Conservation (phyloP, 2,113 vertebrate species). For the Orcinus orca region DNA sequence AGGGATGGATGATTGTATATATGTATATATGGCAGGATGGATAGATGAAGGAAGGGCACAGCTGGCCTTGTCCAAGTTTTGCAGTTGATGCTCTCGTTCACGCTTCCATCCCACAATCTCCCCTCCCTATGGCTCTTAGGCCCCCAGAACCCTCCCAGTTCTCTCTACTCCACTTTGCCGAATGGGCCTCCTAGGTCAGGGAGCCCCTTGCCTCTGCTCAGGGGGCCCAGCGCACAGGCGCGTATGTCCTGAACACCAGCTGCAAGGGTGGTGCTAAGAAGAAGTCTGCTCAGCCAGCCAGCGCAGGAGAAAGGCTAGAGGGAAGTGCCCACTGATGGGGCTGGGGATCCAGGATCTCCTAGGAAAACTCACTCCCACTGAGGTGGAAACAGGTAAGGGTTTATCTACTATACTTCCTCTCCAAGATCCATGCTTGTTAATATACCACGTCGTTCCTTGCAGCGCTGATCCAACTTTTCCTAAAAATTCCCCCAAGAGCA, state of each 20-base stretch:
- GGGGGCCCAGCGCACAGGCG: background rate
- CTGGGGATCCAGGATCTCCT: background rate
- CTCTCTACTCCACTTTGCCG: background rate
- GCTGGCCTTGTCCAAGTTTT: background rate
- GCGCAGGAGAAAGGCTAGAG: background rate
- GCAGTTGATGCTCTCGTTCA: accelerated
- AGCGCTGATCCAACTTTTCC: background rate
- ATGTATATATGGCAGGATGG: background rate
- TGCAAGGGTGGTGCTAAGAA: background rate
- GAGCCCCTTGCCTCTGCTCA: background rate
- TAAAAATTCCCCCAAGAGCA: background rate
- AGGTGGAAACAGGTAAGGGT: background rate
- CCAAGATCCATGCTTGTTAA: accelerated
- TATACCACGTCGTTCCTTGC: accelerated
- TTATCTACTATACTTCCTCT: accelerated
- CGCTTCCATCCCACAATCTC: background rate
- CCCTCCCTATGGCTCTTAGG: background rate
- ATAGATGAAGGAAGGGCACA: background rate
- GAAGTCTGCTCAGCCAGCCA: background rate
- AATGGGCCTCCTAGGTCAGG: background rate
- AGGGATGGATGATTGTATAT: too few species aligned
- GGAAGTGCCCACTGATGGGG: background rate
- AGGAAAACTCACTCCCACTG: background rate
- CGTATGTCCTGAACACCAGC: accelerated
- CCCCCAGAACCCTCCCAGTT: background rate